phyloP scores from a whole-genome alignment of 2,113 vertebrate species.

The Addax nasomaculatus region DNA sequence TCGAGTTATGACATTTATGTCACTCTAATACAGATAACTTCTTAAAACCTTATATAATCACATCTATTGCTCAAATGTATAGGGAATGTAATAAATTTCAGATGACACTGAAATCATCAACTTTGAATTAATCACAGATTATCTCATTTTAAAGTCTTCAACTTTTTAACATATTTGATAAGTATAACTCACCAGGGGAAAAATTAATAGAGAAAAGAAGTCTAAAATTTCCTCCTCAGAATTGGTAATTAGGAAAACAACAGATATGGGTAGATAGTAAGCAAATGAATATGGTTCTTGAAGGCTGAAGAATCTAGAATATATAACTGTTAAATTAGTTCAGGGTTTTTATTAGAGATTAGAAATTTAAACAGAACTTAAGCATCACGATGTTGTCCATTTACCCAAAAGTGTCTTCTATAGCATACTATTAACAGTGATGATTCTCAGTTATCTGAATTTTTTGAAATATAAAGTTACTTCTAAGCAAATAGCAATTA shows the following conservation, averaged over 20 bases:
- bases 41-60: not conserved
- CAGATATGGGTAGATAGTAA: not conserved
- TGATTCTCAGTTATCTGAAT: not conserved
- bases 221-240: not conserved
- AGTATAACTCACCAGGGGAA: not conserved
- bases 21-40: not conserved
- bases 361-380: not conserved
- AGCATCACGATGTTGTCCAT: not conserved
- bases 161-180: not conserved
- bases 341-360: not conserved
- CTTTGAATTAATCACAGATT: slow-evolving; percentile 9
- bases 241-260: not conserved
- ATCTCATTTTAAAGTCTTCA: slow-evolving; percentile 1
- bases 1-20: not conserved
- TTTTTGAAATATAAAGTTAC: not conserved
- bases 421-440: not conserved
- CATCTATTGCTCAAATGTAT: not conserved
- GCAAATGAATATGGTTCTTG: not conserved
- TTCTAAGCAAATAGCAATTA: not conserved
- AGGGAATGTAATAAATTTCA: slow-evolving; percentile 15
- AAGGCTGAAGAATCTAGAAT: not conserved
- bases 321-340: not conserved
- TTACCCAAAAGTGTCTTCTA: not conserved
- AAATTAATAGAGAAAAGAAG: not conserved
- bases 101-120: slow-evolving; percentile 15